Evolutionary conservation across 2,888 invertebrate genomes (phyloP).

Genomic region (Subacronicta megacephala): DNA sequence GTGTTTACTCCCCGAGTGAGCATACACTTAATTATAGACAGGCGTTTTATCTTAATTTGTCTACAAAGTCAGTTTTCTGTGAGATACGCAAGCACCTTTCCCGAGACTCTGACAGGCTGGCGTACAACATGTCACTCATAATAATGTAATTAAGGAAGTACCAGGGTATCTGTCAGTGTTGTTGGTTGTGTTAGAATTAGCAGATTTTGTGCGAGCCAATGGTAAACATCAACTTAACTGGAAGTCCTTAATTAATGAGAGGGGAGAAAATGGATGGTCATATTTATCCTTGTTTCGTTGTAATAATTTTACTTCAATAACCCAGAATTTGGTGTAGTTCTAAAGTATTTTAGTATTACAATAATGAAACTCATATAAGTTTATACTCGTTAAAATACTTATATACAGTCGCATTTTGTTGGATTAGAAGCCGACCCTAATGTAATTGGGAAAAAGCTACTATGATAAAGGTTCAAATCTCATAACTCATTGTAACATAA

Average conservation of each 20-base stretch:
- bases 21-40: not conserved
- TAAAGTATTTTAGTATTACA: too few species aligned
- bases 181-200: conserved; percentile 2
- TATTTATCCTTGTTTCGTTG: conserved; percentile 19
- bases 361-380: too few species aligned
- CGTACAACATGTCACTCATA: conserved; percentile 2
- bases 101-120: not conserved
- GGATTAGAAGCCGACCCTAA: too few species aligned
- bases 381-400: too few species aligned
- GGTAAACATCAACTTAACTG: not conserved
- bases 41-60: not conserved
- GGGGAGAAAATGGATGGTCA: not conserved
- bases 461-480: too few species aligned
- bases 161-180: not conserved
- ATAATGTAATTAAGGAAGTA: conserved; percentile 4
- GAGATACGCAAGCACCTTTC: not conserved
- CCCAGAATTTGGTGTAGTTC: too few species aligned
- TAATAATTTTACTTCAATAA: too few species aligned
- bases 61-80: not conserved
- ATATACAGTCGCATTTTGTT: too few species aligned
- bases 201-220: not conserved
- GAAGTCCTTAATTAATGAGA: not conserved
- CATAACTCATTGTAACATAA: too few species aligned
- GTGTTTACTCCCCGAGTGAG: too few species aligned
- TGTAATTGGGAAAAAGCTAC: too few species aligned